Percentiles rank a stretch among this genome's conserved stretches.
These are phyloP conservation scores for Neoascia interrupta DNA, from an alignment of 2,888 invertebrate species.

Conservation along the genomic window DNA sequence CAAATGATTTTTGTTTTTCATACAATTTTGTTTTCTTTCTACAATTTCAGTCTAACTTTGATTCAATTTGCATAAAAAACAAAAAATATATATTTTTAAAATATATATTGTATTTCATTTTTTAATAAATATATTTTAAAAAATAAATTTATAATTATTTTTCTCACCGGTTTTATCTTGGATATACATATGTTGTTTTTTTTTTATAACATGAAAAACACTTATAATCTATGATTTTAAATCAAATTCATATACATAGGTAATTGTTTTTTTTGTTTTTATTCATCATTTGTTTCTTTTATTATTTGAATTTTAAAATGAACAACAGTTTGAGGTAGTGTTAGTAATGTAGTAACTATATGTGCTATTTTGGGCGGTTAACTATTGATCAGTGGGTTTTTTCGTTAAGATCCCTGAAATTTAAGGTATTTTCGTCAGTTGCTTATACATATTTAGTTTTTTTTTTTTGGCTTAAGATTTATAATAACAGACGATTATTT, in stretches of 20 bases:
- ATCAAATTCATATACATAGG: constrained; percentile 3
- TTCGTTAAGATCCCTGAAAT: constrained; percentile 29
- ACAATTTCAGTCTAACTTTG: constrained; percentile 61
- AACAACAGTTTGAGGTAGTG: too few species aligned
- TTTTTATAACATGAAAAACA: constrained; percentile 24
- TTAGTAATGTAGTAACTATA: too few species aligned
- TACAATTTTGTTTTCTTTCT: constrained; percentile 25
- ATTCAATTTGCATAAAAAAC: constrained; percentile 32
- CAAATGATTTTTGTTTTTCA: too few species aligned
- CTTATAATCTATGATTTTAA: constrained; percentile 26
- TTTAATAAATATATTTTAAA: constrained; percentile 13
- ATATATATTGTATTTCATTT: constrained; percentile 1
- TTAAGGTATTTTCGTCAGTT: neutral
- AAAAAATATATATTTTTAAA: constrained; percentile 35
- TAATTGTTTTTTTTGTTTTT: neutral
- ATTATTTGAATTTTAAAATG: too few species aligned
- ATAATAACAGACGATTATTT: too few species aligned
- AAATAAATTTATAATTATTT: constrained; percentile 7
- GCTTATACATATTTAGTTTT: too few species aligned
- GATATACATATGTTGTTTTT: neutral
- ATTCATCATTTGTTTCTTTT: constrained; percentile 5
- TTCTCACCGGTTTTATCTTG: neutral
- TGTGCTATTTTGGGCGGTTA: too few species aligned
- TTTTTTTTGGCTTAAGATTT: too few species aligned
- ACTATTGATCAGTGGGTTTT: constrained; percentile 15